Evolutionary conservation across 2,888 invertebrate genomes (phyloP).

Genomic region (Diploptera punctata): DNA sequence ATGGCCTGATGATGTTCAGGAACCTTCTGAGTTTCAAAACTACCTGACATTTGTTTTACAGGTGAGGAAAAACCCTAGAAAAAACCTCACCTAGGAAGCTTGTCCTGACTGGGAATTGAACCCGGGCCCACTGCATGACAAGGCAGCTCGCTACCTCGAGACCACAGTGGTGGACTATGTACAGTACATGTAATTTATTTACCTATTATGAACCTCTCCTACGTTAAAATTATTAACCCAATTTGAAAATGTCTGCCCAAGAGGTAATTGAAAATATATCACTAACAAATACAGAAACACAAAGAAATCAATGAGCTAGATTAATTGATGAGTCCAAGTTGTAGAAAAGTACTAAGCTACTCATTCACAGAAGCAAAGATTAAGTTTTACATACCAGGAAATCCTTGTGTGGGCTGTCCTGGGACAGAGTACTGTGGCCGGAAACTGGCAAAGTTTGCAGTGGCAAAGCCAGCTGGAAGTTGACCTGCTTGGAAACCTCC

Average conservation of each 20-base stretch:
- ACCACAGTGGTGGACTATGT: too few species aligned
- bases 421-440: conserved; percentile 86
- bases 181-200: too few species aligned
- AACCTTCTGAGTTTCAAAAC: too few species aligned
- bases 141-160: too few species aligned
- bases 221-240: not conserved
- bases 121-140: too few species aligned
- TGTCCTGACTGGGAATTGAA: too few species aligned
- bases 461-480: conserved; percentile 69
- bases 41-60: too few species aligned
- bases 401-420: conserved; percentile 58
- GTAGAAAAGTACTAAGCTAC: not conserved
- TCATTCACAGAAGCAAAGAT: not conserved
- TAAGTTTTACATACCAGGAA: conserved; percentile 44
- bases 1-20: too few species aligned
- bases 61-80: too few species aligned
- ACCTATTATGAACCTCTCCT: too few species aligned
- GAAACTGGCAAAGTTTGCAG: conserved; percentile 86
- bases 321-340: too few species aligned
- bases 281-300: conserved; percentile 4
- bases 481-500: conserved; percentile 76
- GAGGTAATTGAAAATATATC: not conserved
- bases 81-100: too few species aligned
- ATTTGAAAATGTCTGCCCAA: not conserved
- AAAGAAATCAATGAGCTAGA: not conserved